A percentile compares a stretch with the other conserved stretches of the same genome.
These are phyloP conservation scores for Aldrovandia affinis DNA, from an alignment of 2,797 vertebrate species.

Conservation along the genomic window DNA sequence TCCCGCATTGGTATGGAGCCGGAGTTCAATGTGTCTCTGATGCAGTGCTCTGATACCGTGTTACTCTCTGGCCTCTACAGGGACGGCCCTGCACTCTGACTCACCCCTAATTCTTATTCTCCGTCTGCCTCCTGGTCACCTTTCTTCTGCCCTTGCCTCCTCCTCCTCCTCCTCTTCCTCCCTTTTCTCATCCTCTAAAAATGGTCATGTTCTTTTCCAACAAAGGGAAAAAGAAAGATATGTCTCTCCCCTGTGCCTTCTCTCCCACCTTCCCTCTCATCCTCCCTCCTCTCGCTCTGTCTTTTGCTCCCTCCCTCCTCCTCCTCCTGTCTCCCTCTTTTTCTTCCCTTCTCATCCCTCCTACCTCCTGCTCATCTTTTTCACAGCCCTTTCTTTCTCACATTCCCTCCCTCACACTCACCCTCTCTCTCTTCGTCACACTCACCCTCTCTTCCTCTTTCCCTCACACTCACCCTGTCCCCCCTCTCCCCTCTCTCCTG, in stretches of 20 bases:
- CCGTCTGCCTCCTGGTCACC: not conserved
- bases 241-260: not conserved
- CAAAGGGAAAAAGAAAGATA: not conserved
- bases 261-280: not conserved
- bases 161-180: not conserved
- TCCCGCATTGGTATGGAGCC: not conserved
- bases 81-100: not conserved
- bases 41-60: not conserved
- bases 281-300: constrained; percentile 20
- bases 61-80: not conserved
- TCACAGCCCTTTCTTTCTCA: not conserved
- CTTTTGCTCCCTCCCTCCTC: not conserved
- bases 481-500: constrained; percentile 41
- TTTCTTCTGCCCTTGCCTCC: not conserved
- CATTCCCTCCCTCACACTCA: not conserved
- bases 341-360: not conserved
- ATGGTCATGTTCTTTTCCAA: not conserved
- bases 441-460: constrained; percentile 20
- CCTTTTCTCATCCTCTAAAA: not conserved
- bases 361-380: not conserved
- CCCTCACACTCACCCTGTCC: constrained; percentile 46
- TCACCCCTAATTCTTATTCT: not conserved
- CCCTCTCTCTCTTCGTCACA: constrained; percentile 5
- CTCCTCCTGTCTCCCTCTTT: not conserved
- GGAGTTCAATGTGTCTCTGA: not conserved